Evolutionary conservation across 2,113 vertebrate genomes (phyloP).

Genomic region (Ciconia stormi): DNA sequence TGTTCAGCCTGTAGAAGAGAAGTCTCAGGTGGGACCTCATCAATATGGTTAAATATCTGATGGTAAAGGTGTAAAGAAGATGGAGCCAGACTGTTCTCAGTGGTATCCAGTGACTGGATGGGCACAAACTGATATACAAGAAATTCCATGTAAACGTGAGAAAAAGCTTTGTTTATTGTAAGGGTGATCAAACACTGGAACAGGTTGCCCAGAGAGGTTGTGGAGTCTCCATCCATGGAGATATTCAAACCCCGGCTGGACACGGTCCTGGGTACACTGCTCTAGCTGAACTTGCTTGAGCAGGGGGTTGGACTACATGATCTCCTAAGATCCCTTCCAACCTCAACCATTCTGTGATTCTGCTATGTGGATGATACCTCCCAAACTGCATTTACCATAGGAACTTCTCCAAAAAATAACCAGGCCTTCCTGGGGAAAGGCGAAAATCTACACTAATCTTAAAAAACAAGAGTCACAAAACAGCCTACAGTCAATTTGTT

Average conservation of each 20-base stretch:
- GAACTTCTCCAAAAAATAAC: not conserved
- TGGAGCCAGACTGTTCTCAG: not conserved
- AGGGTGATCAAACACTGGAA: not conserved
- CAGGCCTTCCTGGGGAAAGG: not conserved
- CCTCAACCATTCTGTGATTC: not conserved
- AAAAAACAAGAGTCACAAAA: not conserved
- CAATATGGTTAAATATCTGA: not conserved
- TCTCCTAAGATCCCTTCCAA: not conserved
- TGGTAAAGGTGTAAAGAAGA: not conserved
- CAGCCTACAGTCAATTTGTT: not conserved
- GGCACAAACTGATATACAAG: not conserved
- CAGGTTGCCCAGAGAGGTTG: not conserved
- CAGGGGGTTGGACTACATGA: not conserved
- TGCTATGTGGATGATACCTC: not conserved
- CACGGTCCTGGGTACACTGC: not conserved
- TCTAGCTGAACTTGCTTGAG: not conserved
- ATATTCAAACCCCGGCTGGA: not conserved
- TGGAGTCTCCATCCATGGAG: not conserved
- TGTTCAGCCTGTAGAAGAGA: not conserved
- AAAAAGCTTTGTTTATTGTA: not conserved
- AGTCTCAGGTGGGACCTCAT: not conserved
- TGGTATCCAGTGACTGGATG: not conserved
- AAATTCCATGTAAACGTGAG: not conserved
- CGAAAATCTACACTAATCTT: not conserved
- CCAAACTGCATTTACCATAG: not conserved